Evolutionary conservation across 2,113 vertebrate species (phyloP).

Genomic region (Megaceryle torquata): DNA sequence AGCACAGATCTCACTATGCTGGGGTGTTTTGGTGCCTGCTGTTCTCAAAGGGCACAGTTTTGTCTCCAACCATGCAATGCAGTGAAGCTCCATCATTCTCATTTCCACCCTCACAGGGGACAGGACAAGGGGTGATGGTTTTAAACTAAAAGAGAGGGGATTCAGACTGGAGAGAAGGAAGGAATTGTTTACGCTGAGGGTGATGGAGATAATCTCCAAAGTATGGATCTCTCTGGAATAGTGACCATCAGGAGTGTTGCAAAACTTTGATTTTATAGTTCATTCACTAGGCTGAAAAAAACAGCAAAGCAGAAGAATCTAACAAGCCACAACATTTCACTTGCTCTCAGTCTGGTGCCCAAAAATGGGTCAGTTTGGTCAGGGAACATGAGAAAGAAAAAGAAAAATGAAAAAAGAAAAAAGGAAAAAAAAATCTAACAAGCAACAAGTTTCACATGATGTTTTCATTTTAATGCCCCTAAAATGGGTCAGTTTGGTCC

Average conservation of each 20-base stretch:
- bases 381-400: neutral
- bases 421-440: neutral
- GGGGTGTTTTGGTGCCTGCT: neutral
- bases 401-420: neutral
- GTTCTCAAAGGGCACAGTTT: neutral
- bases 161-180: no score
- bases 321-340: neutral
- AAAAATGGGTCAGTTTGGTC: neutral
- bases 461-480: neutral
- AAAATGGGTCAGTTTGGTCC: neutral
- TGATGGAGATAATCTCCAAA: neutral
- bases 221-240: neutral
- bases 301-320: neutral
- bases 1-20: neutral
- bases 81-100: neutral
- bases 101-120: neutral
- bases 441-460: neutral
- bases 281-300: neutral
- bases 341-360: neutral
- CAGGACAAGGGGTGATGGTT: no score
- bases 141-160: no score
- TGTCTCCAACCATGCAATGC: neutral
- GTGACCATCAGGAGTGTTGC: rapidly evolving
- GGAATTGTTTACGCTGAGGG: no score
- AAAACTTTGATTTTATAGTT: neutral